phyloP scores from a whole-genome alignment of 2,113 vertebrate species.

The Pachycephala philippinensis region DNA sequence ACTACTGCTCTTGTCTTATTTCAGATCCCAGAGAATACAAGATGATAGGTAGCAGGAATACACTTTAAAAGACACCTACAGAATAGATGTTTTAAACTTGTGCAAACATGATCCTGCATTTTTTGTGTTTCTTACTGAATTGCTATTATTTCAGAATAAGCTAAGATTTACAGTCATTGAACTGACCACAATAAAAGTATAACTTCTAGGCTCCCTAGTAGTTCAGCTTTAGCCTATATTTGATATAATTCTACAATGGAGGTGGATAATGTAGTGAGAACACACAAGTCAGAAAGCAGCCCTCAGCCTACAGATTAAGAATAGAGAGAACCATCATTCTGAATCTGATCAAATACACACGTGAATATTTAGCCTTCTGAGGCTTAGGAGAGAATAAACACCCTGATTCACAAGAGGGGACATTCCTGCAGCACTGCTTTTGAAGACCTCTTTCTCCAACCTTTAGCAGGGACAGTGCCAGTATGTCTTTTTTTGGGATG shows the following conservation, averaged over 20 bases:
- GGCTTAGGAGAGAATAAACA: background rate
- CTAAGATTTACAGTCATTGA: background rate
- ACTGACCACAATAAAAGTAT: background rate
- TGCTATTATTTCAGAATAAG: background rate
- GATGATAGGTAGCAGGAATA: background rate
- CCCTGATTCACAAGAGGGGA: background rate
- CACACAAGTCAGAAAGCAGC: background rate
- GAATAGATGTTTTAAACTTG: background rate
- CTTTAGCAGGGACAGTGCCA: background rate
- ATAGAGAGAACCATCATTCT: background rate
- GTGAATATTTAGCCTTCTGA: background rate
- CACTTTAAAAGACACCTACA: background rate
- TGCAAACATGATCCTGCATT: background rate
- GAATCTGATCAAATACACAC: background rate
- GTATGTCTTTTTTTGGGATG: background rate
- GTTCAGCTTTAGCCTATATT: background rate
- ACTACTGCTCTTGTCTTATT: background rate
- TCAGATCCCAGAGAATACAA: background rate
- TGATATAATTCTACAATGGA: background rate
- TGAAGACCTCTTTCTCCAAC: background rate
- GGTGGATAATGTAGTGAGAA: background rate
- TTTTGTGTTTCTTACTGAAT: background rate
- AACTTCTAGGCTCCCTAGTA: background rate
- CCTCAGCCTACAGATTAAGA: background rate
- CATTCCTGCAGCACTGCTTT: background rate